Conservation (phyloP, 2,797 vertebrate genomes). For the Buphagus erythrorhynchus region DNA sequence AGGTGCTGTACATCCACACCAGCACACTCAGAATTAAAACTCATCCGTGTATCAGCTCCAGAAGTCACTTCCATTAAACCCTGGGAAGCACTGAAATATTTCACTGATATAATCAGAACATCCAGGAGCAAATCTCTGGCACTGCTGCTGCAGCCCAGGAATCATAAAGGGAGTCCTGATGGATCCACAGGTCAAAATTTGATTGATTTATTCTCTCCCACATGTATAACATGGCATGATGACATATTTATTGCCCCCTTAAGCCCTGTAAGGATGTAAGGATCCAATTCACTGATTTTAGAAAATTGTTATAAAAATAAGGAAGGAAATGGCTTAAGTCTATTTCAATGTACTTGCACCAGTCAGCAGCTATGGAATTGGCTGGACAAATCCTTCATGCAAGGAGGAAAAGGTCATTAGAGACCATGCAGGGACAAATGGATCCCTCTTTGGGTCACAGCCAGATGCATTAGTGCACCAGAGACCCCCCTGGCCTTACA, state of each 20-base stretch:
- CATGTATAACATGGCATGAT: background rate
- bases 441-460: background rate
- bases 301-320: background rate
- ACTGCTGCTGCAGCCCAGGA: background rate
- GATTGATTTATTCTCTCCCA: background rate
- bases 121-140: background rate
- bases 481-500: background rate
- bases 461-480: background rate
- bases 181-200: background rate
- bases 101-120: background rate
- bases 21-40: background rate
- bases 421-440: background rate
- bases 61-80: background rate
- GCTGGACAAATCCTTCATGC: background rate
- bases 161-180: background rate
- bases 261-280: background rate
- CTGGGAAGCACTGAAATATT: background rate
- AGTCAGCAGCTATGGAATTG: background rate
- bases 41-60: accelerated
- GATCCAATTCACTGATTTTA: background rate
- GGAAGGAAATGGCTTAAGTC: background rate
- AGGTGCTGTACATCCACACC: background rate
- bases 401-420: background rate
- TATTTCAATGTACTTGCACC: background rate
- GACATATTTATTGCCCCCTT: background rate